Evolutionary conservation across 2,113 vertebrate genomes (phyloP).

Genomic region (Steatornis caripensis): DNA sequence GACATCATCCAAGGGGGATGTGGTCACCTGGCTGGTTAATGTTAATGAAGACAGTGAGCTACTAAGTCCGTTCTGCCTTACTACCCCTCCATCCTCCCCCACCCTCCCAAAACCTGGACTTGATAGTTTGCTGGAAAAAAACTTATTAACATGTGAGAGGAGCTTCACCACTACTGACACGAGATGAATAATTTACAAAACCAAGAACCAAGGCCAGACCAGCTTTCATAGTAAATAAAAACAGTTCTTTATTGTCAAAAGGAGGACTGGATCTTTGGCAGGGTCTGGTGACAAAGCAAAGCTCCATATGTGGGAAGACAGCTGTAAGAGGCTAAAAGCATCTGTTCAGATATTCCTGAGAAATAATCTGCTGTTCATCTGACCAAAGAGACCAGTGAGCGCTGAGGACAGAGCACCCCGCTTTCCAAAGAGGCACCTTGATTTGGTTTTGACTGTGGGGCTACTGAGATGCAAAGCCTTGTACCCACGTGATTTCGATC

Average conservation of each 20-base stretch:
- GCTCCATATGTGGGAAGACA: constrained; percentile 5
- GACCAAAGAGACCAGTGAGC: not conserved
- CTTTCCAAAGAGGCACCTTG: not conserved
- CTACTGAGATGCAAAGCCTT: not conserved
- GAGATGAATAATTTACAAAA: not conserved
- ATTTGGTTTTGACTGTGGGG: not conserved
- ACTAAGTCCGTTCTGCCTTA: not conserved
- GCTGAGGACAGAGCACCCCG: not conserved
- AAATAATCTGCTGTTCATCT: not conserved
- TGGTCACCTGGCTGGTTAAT: not conserved
- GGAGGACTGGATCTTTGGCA: constrained; percentile 30
- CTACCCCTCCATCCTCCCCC: fast-evolving
- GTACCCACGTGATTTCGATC: not conserved
- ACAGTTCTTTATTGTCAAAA: constrained; percentile 32
- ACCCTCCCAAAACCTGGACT: not conserved
- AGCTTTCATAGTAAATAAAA: constrained; percentile 46
- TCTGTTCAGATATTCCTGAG: not conserved
- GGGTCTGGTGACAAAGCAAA: constrained; percentile 23
- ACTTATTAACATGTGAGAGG: not conserved
- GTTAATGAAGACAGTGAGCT: not conserved
- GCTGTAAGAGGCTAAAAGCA: not conserved
- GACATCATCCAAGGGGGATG: not conserved
- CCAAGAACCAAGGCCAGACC: not conserved
- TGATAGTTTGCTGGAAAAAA: not conserved
- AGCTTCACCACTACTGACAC: not conserved